Percentiles rank a stretch among this genome's conserved stretches.
Evolutionary conservation across 2,888 invertebrate species (phyloP).

Genomic region (Eristalis tenax): DNA sequence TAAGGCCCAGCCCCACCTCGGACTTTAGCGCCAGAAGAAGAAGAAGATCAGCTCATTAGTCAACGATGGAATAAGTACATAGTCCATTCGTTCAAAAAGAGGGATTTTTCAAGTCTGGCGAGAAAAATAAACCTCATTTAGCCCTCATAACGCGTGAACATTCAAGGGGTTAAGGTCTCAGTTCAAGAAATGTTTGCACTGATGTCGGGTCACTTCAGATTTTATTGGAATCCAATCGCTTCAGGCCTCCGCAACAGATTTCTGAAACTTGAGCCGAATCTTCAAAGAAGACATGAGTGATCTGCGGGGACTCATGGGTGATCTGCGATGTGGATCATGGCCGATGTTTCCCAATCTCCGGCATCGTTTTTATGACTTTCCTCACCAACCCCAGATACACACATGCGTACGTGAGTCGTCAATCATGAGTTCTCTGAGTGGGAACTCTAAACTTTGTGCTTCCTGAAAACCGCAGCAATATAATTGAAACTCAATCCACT

Average conservation of each 20-base stretch:
- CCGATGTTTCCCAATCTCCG: background rate
- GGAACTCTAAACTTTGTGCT: background rate
- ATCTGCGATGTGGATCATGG: background rate
- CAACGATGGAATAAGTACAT: no score
- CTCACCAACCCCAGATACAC: background rate
- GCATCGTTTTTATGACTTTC: background rate
- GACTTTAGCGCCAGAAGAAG: no score
- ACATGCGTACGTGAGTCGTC: background rate
- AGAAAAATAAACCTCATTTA: no score
- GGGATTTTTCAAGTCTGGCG: no score
- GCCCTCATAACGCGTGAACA: no score
- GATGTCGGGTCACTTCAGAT: background rate
- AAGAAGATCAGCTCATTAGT: no score
- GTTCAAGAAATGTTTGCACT: no score
- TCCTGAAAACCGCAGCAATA: conserved; percentile 32
- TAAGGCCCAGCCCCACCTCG: no score
- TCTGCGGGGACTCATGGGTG: background rate
- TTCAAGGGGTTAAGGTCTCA: no score
- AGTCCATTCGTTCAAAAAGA: no score
- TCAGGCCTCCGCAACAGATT: background rate
- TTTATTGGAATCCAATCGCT: background rate
- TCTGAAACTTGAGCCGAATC: background rate
- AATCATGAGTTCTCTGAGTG: background rate
- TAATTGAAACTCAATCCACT: conserved; percentile 22
- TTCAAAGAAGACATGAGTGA: background rate